phyloP scores from a whole-genome alignment of 2,113 vertebrate genomes.

The Pachyramphus minor region DNA sequence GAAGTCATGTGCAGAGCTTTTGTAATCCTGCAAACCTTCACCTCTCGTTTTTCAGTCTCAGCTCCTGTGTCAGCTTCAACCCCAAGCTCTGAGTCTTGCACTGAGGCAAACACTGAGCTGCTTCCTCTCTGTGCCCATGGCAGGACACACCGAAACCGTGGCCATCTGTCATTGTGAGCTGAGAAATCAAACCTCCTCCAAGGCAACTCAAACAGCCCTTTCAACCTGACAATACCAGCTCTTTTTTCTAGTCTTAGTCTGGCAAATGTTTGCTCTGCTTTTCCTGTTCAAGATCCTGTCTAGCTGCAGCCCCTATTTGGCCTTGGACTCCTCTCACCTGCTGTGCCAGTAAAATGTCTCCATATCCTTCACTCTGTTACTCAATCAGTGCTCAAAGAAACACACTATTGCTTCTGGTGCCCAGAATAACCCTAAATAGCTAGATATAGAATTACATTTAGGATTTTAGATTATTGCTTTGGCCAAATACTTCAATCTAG shows the following conservation, averaged over 20 bases:
- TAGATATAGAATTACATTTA: neutral
- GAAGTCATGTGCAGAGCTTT: neutral
- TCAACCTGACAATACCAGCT: neutral
- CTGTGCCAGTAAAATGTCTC: neutral
- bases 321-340: neutral
- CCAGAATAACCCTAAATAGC: neutral
- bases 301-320: neutral
- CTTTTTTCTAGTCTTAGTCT: neutral
- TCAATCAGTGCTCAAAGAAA: neutral
- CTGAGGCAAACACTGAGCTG: neutral
- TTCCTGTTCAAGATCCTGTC: neutral
- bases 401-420: neutral
- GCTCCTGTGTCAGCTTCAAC: neutral
- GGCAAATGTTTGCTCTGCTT: neutral
- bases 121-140: neutral
- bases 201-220: neutral
- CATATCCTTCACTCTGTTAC: neutral
- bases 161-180: neutral
- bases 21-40: neutral
- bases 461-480: neutral
- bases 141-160: fast-evolving
- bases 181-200: neutral
- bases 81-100: neutral
- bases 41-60: neutral
- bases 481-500: neutral